Base-by-base conservation (phyloP, 2,888 invertebrate species). In the Caenorhabditis doughertyi region DNA sequence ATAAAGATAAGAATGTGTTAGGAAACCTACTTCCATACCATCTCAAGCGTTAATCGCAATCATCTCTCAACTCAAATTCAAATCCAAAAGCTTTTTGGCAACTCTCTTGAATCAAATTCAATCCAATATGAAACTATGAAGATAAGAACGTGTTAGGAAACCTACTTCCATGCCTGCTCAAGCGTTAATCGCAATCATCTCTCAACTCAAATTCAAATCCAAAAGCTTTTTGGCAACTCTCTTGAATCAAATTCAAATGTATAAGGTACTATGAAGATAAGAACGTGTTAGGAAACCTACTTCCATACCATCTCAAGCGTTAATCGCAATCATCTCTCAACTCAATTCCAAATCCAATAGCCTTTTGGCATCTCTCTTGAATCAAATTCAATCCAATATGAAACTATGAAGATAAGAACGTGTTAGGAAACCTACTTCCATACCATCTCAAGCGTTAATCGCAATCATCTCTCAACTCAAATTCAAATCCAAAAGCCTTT, bases 31-130 rank as follows among this genome's bases (percentile, higher is more conserved):
- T 2, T 39, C 16, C 13, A 47, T 18, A 4, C 3, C 44, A 47
- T 11, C 9, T 42, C 16, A 18, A 47, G n/a, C 18, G 44, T 3
- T n/a, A 25, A 7, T 44, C 16, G 27, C n/a, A 23, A 23, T 5
- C 39, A 23, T 44, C 16, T 44, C 25, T 7, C 42, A 44, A n/a
- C 27, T 23, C 27, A 62, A 62, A n/a, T n/a, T 44, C 62, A 62
- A 58, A 58, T 56, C n/a, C 55, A 25, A 23, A 35, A 47, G 44
- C 44, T 18, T 18, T 18, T 47, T 18, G 44, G 44, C 44, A 47
- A 25, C 25, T 53, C 25, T 53, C 25, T 25, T 16, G 27, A 53
- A 53, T 11, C 4, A 16, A 53, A 18, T 53, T 13, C 23, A 53
- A 23, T 7, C n/a, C n/a, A n/a, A 51, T 11, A 4, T 27, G 16